Conservation (phyloP, 2,797 vertebrate species). For the Buphagus erythrorhynchus region DNA sequence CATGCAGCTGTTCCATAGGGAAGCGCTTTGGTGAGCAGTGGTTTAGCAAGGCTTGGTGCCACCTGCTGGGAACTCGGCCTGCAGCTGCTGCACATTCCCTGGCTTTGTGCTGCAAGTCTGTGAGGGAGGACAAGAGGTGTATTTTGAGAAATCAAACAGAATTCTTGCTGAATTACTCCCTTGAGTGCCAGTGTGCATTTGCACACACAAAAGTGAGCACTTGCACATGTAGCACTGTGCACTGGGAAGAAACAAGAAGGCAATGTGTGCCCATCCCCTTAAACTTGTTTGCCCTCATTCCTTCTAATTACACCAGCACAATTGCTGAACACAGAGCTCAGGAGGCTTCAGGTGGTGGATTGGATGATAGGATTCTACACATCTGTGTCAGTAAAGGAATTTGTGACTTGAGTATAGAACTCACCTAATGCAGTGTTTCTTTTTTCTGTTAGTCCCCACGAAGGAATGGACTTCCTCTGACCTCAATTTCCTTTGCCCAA, state of each 20-base stretch:
- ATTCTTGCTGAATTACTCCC: background rate
- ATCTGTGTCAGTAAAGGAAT: background rate
- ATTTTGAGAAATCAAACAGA: background rate
- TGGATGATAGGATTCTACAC: background rate
- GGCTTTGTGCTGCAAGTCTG: background rate
- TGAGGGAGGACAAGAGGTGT: accelerated
- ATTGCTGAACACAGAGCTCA: background rate
- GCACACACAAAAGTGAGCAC: accelerated
- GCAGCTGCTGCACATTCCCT: background rate
- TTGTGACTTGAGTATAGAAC: background rate
- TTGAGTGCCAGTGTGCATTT: background rate
- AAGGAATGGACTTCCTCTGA: background rate
- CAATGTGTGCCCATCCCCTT: accelerated
- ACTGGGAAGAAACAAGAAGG: background rate
- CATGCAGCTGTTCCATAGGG: accelerated
- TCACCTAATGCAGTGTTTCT: background rate
- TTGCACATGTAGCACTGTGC: background rate
- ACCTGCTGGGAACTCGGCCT: accelerated
- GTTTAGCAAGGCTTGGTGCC: background rate
- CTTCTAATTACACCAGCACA: background rate
- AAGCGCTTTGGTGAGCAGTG: accelerated
- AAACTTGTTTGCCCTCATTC: background rate
- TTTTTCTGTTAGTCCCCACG: background rate
- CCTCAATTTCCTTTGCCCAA: background rate
- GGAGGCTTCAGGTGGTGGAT: background rate